A percentile compares a stretch with the other conserved stretches of the same genome.
phyloP scores from a whole-genome alignment of 2,113 vertebrate genomes.

The Pangasianodon hypophthalmus region DNA sequence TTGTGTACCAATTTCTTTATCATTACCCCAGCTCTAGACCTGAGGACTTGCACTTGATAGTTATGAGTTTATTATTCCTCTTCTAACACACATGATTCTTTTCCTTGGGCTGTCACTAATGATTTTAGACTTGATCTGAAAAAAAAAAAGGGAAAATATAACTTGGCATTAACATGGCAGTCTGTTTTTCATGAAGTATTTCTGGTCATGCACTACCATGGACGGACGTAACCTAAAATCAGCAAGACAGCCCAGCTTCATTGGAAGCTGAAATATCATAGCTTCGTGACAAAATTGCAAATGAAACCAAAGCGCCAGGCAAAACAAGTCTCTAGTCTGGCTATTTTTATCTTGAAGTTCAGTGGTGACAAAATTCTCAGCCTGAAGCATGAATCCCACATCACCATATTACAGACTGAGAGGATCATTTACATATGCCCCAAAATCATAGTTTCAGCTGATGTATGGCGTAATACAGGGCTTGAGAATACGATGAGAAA shows the following conservation, averaged over 20 bases:
- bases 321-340: conserved; percentile 10
- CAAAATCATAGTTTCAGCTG: background rate
- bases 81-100: background rate
- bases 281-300: conserved; percentile 20
- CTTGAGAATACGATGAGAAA: background rate
- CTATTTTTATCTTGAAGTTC: conserved; percentile 41
- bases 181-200: background rate
- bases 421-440: conserved; percentile 14
- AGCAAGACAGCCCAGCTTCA: background rate
- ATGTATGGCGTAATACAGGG: background rate
- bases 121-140: background rate
- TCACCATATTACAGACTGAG: background rate
- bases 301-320: conserved; percentile 1
- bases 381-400: conserved; percentile 7
- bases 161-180: background rate
- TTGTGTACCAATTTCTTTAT: conserved; percentile 11
- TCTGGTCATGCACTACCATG: background rate
- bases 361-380: conserved; percentile 33
- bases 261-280: conserved; percentile 3
- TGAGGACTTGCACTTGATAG: background rate
- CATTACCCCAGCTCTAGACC: background rate
- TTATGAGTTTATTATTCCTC: background rate
- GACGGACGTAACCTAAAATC: conserved; percentile 1
- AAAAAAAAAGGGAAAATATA: background rate
- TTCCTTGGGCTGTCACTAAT: background rate